Base-by-base conservation (phyloP, 2,888 invertebrate genomes). In the Tenthredo scrophulariae region DNA sequence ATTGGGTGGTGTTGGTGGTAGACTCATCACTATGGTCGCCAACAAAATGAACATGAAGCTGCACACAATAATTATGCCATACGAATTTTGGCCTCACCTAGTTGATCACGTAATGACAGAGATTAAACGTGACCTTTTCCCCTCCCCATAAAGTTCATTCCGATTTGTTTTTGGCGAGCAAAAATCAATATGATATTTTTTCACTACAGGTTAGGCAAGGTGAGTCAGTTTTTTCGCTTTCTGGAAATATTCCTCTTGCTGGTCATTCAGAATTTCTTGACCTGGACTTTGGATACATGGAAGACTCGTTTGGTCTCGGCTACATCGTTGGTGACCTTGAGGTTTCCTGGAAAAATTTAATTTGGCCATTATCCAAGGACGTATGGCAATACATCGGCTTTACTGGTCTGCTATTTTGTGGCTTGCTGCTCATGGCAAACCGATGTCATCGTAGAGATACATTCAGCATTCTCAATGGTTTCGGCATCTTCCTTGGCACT, bases 31-130 rank as follows among this genome's bases (percentile, higher is more conserved):
- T 26, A 77, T 77, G 18, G 33, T 77, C 33, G 7, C 77, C 18
- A 9, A 77, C 29, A 77, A 50, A 54, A 77, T 77, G 77, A 50
- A 77, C n/a, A 54, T 77, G 29, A 18, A 26, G n/a, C 37, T 84
- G 70, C 7, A 72, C 46, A 22, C 37, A 22, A 22, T 46, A 29
- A 22, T 46, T 4, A 2, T 46, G 0, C 26, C 18, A 70, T 9
- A 15, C 0, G 15, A 15, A 46, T 22, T 10, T 33, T 70, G 50
- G 46, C 18, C 13, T 15, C 5, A 33, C 3, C 29, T 50, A 9
- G 4, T 15, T 18, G 37, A n/a, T 13, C 33, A 37, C 37, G 70
- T 54, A 7, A 26, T 62, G 26, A 62, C 22, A 22, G 10, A 40
- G 40, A 62, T 62, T 5, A 18, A 22, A 58, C n/a, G 50, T 18